These are phyloP conservation scores for Brachionus plicatilis DNA, from an alignment of 1,140 invertebrate genomes.

Conservation along the genomic window DNA sequence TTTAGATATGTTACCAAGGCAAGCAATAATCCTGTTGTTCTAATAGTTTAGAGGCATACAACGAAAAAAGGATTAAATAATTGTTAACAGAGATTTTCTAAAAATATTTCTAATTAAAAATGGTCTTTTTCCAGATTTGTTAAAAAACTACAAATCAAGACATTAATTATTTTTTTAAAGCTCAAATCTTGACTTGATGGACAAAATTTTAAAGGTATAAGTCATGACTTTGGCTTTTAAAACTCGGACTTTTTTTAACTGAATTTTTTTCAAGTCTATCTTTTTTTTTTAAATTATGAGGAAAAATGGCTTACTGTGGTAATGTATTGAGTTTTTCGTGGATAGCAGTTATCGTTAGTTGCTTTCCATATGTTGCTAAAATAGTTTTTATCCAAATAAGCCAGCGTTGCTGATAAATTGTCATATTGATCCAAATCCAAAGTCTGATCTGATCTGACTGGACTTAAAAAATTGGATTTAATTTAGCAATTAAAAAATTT, in stretches of 20 bases:
- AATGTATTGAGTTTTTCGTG: neutral
- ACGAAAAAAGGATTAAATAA: no score
- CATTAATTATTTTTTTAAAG: neutral
- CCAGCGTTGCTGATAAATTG: neutral
- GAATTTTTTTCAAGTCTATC: neutral
- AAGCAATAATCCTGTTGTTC: no score
- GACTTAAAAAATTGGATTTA: neutral
- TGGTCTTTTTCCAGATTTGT: neutral
- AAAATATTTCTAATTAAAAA: no score
- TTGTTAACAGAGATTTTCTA: no score
- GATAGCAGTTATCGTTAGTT: neutral
- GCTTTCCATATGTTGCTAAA: neutral
- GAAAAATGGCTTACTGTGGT: neutral
- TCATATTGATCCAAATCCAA: slow-evolving; percentile 21
- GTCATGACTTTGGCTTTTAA: neutral
- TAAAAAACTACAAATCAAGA: neutral
- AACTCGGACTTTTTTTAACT: neutral
- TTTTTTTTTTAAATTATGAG: neutral
- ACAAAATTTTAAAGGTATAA: neutral
- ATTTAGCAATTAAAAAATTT: neutral
- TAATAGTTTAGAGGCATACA: no score
- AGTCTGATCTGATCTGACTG: neutral
- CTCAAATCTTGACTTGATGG: neutral
- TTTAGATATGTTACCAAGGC: no score
- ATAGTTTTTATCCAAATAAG: slow-evolving; percentile 19